Conservation (phyloP, 2,888 invertebrate species). For the Cremastinae sp. region DNA sequence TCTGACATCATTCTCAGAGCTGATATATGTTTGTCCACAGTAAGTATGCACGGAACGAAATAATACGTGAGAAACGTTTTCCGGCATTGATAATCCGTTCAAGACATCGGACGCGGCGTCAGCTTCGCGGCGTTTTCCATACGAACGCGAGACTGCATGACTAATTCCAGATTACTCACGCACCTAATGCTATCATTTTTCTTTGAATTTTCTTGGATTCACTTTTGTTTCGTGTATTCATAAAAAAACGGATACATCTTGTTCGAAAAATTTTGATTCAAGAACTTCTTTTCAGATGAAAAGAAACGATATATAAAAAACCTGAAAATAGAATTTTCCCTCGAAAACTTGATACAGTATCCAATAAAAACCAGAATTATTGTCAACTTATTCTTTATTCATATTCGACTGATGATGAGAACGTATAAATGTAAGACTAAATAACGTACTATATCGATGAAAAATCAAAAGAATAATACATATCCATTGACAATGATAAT, state of each 20-base stretch:
- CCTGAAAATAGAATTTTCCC: no score
- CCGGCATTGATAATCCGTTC: slow-evolving; percentile 33
- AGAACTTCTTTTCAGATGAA: no score
- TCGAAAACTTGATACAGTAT: no score
- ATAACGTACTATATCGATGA: slow-evolving; percentile 65
- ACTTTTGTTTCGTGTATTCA: no score
- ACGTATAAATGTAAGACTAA: slow-evolving; percentile 72
- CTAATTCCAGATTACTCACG: slow-evolving; percentile 10
- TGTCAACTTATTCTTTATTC: slow-evolving; percentile 64
- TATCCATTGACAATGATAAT: not conserved
- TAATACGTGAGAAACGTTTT: slow-evolving; percentile 29
- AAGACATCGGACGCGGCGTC: slow-evolving; percentile 1
- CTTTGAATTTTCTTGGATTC: no score
- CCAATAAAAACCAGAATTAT: slow-evolving; percentile 30
- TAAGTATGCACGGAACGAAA: slow-evolving; percentile 16
- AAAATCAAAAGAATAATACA: slow-evolving; percentile 50
- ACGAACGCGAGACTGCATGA: slow-evolving; percentile 28
- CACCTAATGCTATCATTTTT: not conserved
- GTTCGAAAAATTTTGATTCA: not conserved
- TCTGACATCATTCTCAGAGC: slow-evolving; percentile 62
- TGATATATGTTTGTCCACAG: slow-evolving; percentile 34
- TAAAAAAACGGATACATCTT: no score
- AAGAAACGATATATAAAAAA: no score
- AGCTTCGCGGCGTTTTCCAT: slow-evolving; percentile 15
- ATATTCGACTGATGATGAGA: slow-evolving; percentile 69